Evolutionary conservation across 2,888 invertebrate genomes (phyloP).

Genomic region (Acanthosepion pharaonis): DNA sequence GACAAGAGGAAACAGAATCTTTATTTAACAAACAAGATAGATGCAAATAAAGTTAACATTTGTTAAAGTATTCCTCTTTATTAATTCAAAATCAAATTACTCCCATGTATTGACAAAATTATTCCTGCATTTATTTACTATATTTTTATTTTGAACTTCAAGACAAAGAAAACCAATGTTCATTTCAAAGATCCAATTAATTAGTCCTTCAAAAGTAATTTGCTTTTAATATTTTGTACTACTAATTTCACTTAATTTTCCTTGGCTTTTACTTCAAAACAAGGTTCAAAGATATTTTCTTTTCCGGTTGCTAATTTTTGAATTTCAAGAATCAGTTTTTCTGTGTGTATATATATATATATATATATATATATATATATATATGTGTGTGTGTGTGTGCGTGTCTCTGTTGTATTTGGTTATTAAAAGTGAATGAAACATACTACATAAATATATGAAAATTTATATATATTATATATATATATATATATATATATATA

Average conservation of each 20-base stretch:
- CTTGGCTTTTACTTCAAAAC: neutral
- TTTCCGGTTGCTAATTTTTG: no score
- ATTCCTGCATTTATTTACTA: neutral
- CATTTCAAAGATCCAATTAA: neutral
- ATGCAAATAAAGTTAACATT: neutral
- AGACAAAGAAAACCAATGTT: neutral
- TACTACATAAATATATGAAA: no score
- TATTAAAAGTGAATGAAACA: no score
- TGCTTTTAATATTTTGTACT: neutral
- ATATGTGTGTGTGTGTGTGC: no score
- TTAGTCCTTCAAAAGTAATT: neutral
- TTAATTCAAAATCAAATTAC: neutral
- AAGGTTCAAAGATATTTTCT: no score
- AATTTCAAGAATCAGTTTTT: no score
- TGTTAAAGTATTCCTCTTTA: neutral
- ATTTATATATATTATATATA: no score
- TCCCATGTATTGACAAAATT: neutral
- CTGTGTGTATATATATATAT: no score
- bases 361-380: no score
- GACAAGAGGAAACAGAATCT: neutral
- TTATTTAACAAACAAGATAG: neutral
- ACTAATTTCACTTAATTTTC: neutral
- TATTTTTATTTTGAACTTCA: neutral
- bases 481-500: no score
- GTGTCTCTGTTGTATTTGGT: no score